phyloP scores from a whole-genome alignment of 2,113 vertebrate genomes.

The Anhinga rufa region DNA sequence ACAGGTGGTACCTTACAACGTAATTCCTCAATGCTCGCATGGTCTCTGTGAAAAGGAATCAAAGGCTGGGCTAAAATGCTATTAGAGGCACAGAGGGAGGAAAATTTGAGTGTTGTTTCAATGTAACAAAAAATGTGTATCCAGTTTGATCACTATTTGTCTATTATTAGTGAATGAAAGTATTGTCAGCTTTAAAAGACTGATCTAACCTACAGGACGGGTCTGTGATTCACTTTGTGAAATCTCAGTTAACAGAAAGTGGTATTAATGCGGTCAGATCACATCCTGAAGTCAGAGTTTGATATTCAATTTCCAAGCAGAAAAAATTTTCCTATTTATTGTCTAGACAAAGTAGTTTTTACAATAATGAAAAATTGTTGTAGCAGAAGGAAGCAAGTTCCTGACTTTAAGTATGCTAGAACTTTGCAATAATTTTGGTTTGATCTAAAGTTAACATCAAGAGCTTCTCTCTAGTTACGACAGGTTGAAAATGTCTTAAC shows the following conservation, averaged over 20 bases:
- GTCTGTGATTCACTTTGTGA: background rate
- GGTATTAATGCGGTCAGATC: background rate
- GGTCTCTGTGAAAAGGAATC: background rate
- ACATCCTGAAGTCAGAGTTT: background rate
- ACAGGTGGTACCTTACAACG: background rate
- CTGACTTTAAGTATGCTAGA: background rate
- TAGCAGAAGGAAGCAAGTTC: background rate
- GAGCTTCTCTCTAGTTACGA: background rate
- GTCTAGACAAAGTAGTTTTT: constrained; percentile 24
- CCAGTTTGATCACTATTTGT: background rate
- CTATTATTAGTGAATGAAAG: background rate
- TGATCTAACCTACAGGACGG: background rate
- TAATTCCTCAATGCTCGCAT: background rate
- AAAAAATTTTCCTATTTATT: constrained; percentile 12
- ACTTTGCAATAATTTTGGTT: background rate
- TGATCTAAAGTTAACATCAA: background rate
- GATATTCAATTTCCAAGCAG: constrained; percentile 23
- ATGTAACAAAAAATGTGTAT: background rate
- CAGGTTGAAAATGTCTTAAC: background rate
- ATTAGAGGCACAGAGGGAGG: background rate
- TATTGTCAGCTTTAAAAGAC: background rate
- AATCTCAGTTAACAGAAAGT: constrained; percentile 15
- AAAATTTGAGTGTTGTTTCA: background rate
- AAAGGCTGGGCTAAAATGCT: background rate
- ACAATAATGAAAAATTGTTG: background rate